These are phyloP conservation scores for Microchrysa polita DNA, from an alignment of 2,888 invertebrate species.

Conservation along the genomic window DNA sequence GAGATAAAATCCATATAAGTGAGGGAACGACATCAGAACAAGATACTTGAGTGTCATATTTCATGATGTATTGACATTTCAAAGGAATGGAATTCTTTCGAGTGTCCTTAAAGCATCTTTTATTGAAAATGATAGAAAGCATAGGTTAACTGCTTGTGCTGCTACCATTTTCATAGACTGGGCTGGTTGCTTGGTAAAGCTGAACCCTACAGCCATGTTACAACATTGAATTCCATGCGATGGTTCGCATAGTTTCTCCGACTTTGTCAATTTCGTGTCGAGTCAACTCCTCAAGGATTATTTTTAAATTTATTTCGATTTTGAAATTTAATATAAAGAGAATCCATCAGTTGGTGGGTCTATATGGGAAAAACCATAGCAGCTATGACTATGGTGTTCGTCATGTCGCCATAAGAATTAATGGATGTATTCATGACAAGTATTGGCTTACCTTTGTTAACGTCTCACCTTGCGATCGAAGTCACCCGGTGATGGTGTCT, in stretches of 20 bases:
- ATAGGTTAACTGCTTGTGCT: constrained; percentile 27
- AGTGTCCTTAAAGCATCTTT: constrained; percentile 37
- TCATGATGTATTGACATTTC: constrained; percentile 48
- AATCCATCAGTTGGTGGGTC: not conserved
- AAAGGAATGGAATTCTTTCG: constrained; percentile 41
- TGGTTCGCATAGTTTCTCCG: not conserved
- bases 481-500: constrained; percentile 6
- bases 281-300: not conserved
- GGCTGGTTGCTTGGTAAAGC: not conserved
- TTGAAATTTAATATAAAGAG: constrained; percentile 34
- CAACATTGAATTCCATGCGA: not conserved
- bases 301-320: constrained; percentile 1
- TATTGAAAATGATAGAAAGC: constrained; percentile 27
- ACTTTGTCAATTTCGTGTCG: too few relatives aligned
- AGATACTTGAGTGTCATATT: constrained; percentile 47
- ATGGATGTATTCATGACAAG: constrained; percentile 14
- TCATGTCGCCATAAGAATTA: constrained; percentile 14
- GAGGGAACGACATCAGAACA: constrained; percentile 2
- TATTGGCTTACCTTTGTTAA: constrained; percentile 18
- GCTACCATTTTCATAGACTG: not conserved
- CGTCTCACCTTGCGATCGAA: not conserved
- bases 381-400: constrained; percentile 4
- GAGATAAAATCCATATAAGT: constrained; percentile 42
- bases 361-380: not conserved
- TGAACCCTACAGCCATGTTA: not conserved